Conservation (phyloP, 2,797 vertebrate species). For the Hipposideros larvatus region DNA sequence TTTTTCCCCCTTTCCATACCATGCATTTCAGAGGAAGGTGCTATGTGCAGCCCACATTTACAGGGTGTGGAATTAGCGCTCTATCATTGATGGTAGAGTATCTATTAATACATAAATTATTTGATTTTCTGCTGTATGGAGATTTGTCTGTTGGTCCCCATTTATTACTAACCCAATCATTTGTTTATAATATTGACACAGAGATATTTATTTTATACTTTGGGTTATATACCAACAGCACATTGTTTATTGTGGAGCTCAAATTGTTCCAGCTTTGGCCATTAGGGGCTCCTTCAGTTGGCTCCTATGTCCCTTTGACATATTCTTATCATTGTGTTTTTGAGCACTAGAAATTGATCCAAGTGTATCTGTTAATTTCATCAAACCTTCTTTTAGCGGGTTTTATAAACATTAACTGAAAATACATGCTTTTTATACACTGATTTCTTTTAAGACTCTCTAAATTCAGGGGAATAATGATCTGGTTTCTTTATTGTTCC, state of each 20-base stretch:
- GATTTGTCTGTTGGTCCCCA: neutral
- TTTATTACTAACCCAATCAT: neutral
- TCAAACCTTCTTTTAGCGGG: neutral
- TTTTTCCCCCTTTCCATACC: neutral
- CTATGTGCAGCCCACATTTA: neutral
- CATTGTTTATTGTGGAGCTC: neutral
- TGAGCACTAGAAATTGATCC: neutral
- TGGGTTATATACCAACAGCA: neutral
- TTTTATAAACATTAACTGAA: neutral
- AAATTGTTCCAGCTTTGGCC: neutral
- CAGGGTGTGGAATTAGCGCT: neutral
- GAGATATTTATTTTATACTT: neutral
- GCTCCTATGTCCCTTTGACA: neutral
- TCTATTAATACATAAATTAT: neutral
- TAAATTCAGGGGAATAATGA: constrained; percentile 26
- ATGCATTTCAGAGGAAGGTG: neutral
- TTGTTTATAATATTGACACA: neutral
- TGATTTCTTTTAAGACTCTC: constrained; percentile 50
- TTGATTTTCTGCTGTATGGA: neutral
- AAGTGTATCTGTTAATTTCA: neutral
- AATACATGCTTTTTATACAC: neutral
- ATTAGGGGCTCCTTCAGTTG: neutral
- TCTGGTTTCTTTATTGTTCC: neutral
- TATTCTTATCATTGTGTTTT: neutral
- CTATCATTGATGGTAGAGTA: neutral